Evolutionary conservation across 1,140 invertebrate species (phyloP), one percentile per base, ranked within the genome.

Genomic region (Bombus affinis): DNA sequence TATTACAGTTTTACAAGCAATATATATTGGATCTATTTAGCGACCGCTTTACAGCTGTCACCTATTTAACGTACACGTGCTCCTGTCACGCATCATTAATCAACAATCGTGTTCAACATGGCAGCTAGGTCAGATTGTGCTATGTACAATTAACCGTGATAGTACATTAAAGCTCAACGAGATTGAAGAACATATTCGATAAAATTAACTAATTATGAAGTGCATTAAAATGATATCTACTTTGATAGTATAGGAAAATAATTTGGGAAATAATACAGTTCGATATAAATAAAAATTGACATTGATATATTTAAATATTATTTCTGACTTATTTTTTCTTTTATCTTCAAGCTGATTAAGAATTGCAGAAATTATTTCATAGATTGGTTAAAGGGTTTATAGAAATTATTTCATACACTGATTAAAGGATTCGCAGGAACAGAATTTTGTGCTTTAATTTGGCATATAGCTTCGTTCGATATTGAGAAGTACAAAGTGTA

Each of bases 61-160:
- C n/a, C 42, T 74, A 32, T 74, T 74, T 47, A 74, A 32, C 18
- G 35, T 35, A 74, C 72, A 74, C 22, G 42, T 74, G 72, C 42
- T 44, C 22, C 42, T 74, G n/a, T 47, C 72, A 22, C 47, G 72
- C 42, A 74, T 74, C 72, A 44, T 74, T 74, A 74, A 74, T 74
- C 72, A 74, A 74, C 42, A 74, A 74, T 32, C 42, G 42, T 74
- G 42, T 74, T 74, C n/a, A 32, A 37, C n/a, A 22, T 74, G 42
- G 39, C 72, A 74, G 72, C 4, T 53, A 32, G 42, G n/a, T 47
- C 72, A 47, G 42, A 32, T 74, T 74, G n/a, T 44, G 32, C 18
- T 25, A 74, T 37, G 18, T 37, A 68, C n/a, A 74, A 74, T 74
- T 74, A 53, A 53, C 72, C 10, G 1, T 35, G 12, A 22, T 35